Evolutionary conservation across 2,888 invertebrate genomes (phyloP).

Genomic region (Diplolepis rosae): DNA sequence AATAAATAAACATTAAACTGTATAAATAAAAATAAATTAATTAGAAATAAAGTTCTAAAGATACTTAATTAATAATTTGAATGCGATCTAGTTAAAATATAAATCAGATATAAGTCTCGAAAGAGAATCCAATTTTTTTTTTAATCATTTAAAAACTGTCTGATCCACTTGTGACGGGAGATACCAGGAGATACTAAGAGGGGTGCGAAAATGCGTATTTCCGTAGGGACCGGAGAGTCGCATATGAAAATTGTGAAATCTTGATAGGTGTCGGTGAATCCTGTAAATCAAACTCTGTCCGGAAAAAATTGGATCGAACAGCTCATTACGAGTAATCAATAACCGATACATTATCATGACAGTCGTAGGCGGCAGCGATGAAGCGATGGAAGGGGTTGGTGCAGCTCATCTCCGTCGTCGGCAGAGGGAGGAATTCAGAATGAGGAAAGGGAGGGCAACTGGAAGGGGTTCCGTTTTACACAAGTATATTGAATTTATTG

Average conservation of each 20-base stretch:
- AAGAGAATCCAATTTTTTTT: not conserved
- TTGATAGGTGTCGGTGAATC: slow-evolving; percentile 32
- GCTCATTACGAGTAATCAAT: slow-evolving; percentile 69
- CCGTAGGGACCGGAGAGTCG: slow-evolving; percentile 31
- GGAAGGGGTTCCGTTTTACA: slow-evolving; percentile 68
- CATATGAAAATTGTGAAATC: slow-evolving; percentile 31
- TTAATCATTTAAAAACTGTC: slow-evolving; percentile 12
- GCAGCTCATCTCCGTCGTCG: slow-evolving; percentile 65
- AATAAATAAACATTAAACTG: too few relatives aligned
- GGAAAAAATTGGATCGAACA: slow-evolving; percentile 47
- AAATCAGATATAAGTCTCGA: not conserved
- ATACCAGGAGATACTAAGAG: not conserved
- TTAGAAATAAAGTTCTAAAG: too few relatives aligned
- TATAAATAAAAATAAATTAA: too few relatives aligned
- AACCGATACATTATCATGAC: slow-evolving; percentile 66
- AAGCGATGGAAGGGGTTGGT: slow-evolving; percentile 42
- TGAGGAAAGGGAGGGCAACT: slow-evolving; percentile 45
- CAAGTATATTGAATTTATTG: slow-evolving; percentile 75
- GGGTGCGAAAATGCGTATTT: slow-evolving; percentile 24
- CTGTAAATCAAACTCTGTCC: slow-evolving; percentile 28
- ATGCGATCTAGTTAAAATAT: too few relatives aligned
- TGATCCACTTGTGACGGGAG: not conserved
- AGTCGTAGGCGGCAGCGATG: slow-evolving; percentile 19
- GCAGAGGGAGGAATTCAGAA: slow-evolving; percentile 42
- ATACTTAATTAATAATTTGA: too few relatives aligned